These are phyloP conservation scores for Andrena haemorrhoa DNA, from an alignment of 2,888 invertebrate genomes.

Conservation along the genomic window DNA sequence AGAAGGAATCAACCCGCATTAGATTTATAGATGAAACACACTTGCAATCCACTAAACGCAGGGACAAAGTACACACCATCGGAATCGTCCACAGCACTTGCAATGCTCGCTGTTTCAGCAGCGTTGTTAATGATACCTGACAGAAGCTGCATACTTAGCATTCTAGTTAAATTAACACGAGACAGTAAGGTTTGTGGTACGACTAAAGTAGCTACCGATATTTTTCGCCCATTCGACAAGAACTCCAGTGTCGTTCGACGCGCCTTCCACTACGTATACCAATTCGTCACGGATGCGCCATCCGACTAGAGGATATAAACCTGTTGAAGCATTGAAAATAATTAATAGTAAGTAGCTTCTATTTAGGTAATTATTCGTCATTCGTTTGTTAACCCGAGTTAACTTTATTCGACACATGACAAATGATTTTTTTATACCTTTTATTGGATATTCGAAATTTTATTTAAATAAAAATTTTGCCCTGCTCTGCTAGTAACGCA, in stretches of 20 bases:
- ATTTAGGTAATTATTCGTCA: no score
- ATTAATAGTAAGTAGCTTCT: background rate
- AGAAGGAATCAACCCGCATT: background rate
- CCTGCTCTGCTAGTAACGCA: no score
- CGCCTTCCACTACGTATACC: conserved; percentile 94
- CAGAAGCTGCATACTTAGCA: conserved; percentile 15
- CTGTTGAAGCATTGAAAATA: conserved; percentile 78
- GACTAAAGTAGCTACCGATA: conserved; percentile 86
- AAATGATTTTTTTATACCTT: no score
- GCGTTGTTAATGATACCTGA: conserved; percentile 89
- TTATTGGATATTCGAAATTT: no score
- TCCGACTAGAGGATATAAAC: conserved; percentile 96
- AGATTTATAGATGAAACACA: conserved; percentile 82
- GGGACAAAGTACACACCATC: conserved; percentile 95
- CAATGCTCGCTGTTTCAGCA: conserved; percentile 89
- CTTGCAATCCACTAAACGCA: conserved; percentile 95
- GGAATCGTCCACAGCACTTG: conserved; percentile 89
- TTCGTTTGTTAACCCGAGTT: no score
- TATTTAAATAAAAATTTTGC: no score
- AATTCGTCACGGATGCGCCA: conserved; percentile 90
- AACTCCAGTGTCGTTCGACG: conserved; percentile 95
- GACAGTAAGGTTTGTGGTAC: background rate
- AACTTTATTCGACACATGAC: no score
- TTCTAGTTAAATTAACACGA: background rate
- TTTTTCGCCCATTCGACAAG: conserved; percentile 94